Evolutionary conservation across 2,797 vertebrate genomes (phyloP), one percentile per base, ranked within the genome.

Genomic region (Bradypodion ventrale): DNA sequence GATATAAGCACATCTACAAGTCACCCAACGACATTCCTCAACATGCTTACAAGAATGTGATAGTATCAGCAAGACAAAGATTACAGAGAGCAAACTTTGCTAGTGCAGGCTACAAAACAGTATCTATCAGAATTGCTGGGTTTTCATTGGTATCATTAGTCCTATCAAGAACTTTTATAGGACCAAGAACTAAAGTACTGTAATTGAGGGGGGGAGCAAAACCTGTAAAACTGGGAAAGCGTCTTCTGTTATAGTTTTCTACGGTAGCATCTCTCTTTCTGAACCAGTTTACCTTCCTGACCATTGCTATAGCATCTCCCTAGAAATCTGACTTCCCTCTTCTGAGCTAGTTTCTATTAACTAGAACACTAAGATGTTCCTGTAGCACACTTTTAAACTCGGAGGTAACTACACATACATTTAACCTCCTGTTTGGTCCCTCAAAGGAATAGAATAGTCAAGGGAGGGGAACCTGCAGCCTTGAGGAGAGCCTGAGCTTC

Each of bases 211-310:
- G n/a, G n/a, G n/a, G n/a, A n/a, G 63, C 32, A 66, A 19, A 16
- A 68, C 35, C 66, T 68, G 25, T 68, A 32, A 68, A 32, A 19
- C 15, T 68, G 35, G 32, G 16, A 68, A 29, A 4, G n/a, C 8
- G 0, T 66, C 16, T 1, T 0, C 56, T n/a, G 0, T 0, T 21
- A 46, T 27, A 1, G 0, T 0, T 25, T 42, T n/a, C 1, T 0
- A n/a, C n/a, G n/a, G n/a, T n/a, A 23, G 7, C 6, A n/a, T 32
- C 70, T 2, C 66, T 29, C 37, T 59, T 37, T 49, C 19, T 42
- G 35, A 40, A 42, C 35, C 15, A 10, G 4, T 59, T 10, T 40
- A 37, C 23, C 27, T 1, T 21, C 7, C 15, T n/a, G 27, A 9
- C 68, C 16, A 23, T 40, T n/a, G 2, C 35, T 2, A 1, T 21